Evolutionary conservation across 2,113 vertebrate genomes (phyloP).

Genomic region (Hystrix cristata): DNA sequence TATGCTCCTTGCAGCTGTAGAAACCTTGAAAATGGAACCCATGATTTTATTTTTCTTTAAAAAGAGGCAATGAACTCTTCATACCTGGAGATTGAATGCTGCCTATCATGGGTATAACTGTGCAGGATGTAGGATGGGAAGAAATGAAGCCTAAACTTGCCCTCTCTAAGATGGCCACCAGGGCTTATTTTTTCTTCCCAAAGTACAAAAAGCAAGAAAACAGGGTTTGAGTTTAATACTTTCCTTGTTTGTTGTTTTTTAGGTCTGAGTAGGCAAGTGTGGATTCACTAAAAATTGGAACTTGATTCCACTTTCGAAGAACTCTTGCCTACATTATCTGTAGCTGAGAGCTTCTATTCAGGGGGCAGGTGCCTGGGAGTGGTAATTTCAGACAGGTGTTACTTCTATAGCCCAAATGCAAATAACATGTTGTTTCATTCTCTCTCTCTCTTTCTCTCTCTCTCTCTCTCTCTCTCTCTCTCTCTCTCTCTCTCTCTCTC

Average conservation of each 20-base stretch:
- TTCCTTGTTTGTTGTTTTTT: background rate
- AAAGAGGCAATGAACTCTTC: constrained; percentile 14
- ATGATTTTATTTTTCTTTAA: constrained; percentile 53
- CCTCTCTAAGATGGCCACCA: background rate
- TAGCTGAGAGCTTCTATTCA: background rate
- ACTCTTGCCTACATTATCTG: background rate
- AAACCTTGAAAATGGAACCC: constrained; percentile 30
- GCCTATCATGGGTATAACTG: background rate
- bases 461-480: too few relatives aligned
- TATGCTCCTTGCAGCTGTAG: background rate
- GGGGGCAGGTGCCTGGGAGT: background rate
- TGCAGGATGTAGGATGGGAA: background rate
- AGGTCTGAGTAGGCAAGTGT: background rate
- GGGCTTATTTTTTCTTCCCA: background rate
- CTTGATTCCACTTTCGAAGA: background rate
- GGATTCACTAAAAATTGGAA: background rate
- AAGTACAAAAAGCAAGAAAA: background rate
- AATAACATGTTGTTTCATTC: background rate
- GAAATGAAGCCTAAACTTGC: background rate
- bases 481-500: too few relatives aligned
- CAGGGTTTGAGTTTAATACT: background rate
- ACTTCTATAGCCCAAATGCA: background rate
- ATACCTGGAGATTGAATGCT: background rate
- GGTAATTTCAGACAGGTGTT: background rate
- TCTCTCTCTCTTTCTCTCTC: too few relatives aligned